phyloP scores from a whole-genome alignment of 2,888 invertebrate species.

The Metopia argyrocephala region DNA sequence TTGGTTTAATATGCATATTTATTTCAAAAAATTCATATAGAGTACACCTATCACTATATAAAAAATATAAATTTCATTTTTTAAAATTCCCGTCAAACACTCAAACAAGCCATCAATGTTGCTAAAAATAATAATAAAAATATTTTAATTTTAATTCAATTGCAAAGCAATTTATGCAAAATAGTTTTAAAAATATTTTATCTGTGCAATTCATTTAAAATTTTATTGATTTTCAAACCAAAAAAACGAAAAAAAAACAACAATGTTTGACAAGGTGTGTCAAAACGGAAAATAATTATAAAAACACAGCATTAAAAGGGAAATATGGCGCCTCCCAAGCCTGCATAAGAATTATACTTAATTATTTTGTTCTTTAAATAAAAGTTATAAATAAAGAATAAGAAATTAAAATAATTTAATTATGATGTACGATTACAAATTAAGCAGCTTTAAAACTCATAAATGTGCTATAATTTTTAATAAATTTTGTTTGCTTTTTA shows the following conservation, averaged over 20 bases:
- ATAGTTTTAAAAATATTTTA: not conserved
- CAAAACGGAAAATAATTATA: slow-evolving; percentile 8
- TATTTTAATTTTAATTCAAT: slow-evolving; percentile 33
- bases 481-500: not conserved
- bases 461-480: not conserved
- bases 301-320: not conserved
- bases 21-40: too few species aligned
- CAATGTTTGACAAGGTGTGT: slow-evolving; percentile 50
- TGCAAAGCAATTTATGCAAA: slow-evolving; percentile 36
- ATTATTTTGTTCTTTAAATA: not conserved
- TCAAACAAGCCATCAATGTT: slow-evolving; percentile 21
- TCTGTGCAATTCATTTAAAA: not conserved
- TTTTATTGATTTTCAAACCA: slow-evolving; percentile 24
- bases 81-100: slow-evolving; percentile 34
- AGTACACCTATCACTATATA: not conserved
- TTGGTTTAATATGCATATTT: too few species aligned
- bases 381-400: too few species aligned
- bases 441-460: too few species aligned
- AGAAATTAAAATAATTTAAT: too few species aligned
- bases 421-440: too few species aligned
- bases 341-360: not conserved
- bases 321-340: slow-evolving; percentile 28
- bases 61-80: not conserved
- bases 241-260: too few species aligned
- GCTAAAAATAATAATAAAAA: too few species aligned